These are phyloP conservation scores for crab-eating macaque (Macaca fascicularis) DNA, from an alignment of 2,113 vertebrate genomes.

Conservation along the genomic window DNA sequence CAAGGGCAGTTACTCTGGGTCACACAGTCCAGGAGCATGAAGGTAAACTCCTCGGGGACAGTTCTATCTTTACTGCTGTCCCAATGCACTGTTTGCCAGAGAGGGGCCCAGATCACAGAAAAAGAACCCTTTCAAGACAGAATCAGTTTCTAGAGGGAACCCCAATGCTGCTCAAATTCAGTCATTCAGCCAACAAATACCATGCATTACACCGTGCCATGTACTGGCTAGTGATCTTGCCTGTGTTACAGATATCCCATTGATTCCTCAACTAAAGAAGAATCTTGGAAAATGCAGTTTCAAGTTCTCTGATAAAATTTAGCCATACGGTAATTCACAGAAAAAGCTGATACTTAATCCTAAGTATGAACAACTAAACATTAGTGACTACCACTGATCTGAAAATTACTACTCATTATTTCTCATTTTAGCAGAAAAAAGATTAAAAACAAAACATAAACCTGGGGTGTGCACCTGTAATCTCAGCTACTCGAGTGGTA, in stretches of 20 bases:
- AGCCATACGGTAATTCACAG: neutral
- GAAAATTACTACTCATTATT: neutral
- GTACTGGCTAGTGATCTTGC: neutral
- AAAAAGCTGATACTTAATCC: slow-evolving; percentile 31
- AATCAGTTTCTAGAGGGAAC: neutral
- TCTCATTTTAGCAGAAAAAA: slow-evolving; percentile 3
- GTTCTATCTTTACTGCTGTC: neutral
- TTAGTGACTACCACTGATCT: neutral
- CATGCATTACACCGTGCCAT: neutral
- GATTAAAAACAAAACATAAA: neutral
- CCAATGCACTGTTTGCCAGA: neutral
- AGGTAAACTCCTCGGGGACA: neutral
- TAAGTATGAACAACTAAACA: neutral
- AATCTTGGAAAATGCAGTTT: slow-evolving; percentile 17
- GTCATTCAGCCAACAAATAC: neutral
- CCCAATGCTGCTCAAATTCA: neutral
- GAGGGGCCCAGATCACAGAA: neutral
- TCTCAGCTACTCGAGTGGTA: too few species aligned
- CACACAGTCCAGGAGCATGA: fast-evolving
- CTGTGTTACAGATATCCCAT: neutral
- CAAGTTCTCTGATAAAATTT: slow-evolving; percentile 18
- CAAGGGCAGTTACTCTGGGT: neutral
- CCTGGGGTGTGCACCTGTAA: neutral
- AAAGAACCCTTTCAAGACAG: neutral
- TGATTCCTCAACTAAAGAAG: neutral